Evolutionary conservation across 2,888 invertebrate species (phyloP).

Genomic region (Melanophora roralis): DNA sequence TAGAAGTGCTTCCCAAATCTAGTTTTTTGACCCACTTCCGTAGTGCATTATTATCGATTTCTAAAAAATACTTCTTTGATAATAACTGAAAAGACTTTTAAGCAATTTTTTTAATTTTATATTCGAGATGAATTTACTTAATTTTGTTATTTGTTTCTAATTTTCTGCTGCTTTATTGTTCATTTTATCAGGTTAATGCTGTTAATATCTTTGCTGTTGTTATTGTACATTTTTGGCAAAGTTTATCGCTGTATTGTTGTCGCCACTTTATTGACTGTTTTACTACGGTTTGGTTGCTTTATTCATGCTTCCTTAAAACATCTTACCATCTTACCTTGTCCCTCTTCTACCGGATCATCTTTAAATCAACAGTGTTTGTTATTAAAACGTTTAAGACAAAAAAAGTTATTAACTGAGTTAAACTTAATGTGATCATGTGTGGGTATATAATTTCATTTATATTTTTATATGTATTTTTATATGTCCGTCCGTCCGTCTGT

Average conservation of each 20-base stretch:
- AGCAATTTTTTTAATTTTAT: background rate
- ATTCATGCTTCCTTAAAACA: slow-evolving; percentile 42
- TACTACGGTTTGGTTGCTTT: slow-evolving; percentile 44
- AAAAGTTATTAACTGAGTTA: slow-evolving; percentile 49
- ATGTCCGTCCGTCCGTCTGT: slow-evolving; percentile 7
- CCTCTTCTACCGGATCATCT: background rate
- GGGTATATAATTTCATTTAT: too few relatives aligned
- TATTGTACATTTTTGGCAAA: slow-evolving; percentile 30
- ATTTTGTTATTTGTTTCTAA: slow-evolving; percentile 54
- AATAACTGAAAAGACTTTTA: too few relatives aligned
- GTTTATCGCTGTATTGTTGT: slow-evolving; percentile 56
- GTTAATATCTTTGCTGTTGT: background rate
- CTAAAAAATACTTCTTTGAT: too few relatives aligned
- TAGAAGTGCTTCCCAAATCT: too few relatives aligned
- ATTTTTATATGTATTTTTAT: background rate
- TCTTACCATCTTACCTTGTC: background rate
- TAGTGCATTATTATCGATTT: too few relatives aligned
- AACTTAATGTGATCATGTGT: slow-evolving; percentile 29
- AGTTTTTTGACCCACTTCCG: too few relatives aligned
- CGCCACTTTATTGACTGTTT: slow-evolving; percentile 58
- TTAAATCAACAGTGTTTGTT: background rate
- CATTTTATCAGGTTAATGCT: slow-evolving; percentile 2
- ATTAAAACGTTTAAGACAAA: slow-evolving; percentile 48
- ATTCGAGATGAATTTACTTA: slow-evolving; percentile 54
- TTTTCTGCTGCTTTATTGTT: slow-evolving; percentile 36